These are phyloP conservation scores for Mycteria americana DNA, from an alignment of 2,797 vertebrate genomes.

Conservation along the genomic window DNA sequence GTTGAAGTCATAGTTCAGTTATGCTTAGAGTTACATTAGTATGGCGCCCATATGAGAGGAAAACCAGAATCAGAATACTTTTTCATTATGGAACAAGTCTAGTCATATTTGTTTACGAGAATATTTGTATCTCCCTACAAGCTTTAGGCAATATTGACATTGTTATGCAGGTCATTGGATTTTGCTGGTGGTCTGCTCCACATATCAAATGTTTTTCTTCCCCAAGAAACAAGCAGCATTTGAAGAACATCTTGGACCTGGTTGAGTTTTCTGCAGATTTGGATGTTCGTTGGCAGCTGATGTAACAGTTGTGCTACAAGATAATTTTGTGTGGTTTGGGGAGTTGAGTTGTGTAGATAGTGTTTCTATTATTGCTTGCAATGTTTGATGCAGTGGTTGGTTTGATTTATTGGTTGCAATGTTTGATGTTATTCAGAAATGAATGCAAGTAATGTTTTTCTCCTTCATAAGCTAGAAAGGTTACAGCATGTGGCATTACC, in stretches of 20 bases:
- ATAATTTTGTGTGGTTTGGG: neutral
- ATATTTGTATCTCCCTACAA: neutral
- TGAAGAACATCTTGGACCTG: neutral
- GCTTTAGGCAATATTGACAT: neutral
- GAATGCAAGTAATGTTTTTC: neutral
- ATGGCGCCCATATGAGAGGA: rapidly evolving
- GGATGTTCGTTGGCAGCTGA: neutral
- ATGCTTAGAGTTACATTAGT: neutral
- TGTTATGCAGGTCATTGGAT: neutral
- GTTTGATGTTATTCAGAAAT: neutral
- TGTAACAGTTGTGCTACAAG: neutral
- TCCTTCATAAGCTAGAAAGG: neutral
- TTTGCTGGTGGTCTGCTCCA: neutral
- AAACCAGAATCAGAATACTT: neutral
- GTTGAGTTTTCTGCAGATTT: neutral
- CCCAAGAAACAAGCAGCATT: neutral
- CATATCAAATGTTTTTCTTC: neutral
- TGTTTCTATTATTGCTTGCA: neutral
- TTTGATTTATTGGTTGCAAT: neutral
- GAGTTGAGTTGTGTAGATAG: neutral
- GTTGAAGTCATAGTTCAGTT: neutral
- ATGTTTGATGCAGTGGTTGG: neutral
- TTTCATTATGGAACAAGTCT: neutral
- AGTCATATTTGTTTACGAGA: neutral
- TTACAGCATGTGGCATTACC: rapidly evolving